Evolutionary conservation across 2,797 vertebrate genomes (phyloP).

Genomic region (Geotrypetes seraphini): DNA sequence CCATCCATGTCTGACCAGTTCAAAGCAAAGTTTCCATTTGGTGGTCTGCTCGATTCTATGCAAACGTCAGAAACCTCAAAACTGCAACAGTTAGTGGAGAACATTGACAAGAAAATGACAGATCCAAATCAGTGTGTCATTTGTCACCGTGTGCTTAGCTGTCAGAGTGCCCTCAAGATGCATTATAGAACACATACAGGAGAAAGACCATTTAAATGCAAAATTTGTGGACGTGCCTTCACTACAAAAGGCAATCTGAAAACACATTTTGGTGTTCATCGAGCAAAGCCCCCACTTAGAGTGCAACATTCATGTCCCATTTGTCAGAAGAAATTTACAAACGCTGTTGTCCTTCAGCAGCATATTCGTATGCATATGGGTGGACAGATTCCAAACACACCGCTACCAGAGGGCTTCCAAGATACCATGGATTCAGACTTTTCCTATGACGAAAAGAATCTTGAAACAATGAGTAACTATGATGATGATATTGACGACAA

Average conservation of each 20-base stretch:
- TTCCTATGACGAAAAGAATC: slow-evolving; percentile 80
- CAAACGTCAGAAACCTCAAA: slow-evolving; percentile 98
- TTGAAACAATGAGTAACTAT: slow-evolving; percentile 81
- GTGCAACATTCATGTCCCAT: slow-evolving; percentile 98
- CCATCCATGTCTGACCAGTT: slow-evolving; percentile 84
- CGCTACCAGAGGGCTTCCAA: slow-evolving; percentile 80
- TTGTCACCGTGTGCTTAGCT: slow-evolving; percentile 96
- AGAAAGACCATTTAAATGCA: slow-evolving; percentile 98
- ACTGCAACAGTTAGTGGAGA: slow-evolving; percentile 95
- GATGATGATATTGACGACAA: slow-evolving; percentile 90
- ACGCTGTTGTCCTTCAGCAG: slow-evolving; percentile 94
- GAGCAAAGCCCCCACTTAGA: slow-evolving; percentile 90
- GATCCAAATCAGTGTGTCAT: slow-evolving; percentile 98
- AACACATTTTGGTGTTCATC: slow-evolving; percentile 96
- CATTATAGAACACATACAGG: slow-evolving; percentile 97
- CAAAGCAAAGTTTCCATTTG: slow-evolving; percentile 95
- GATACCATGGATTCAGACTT: slow-evolving; percentile 84
- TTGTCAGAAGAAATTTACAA: slow-evolving; percentile 99
- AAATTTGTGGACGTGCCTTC: slow-evolving; percentile 96
- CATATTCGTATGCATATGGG: slow-evolving; percentile 99
- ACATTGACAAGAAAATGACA: slow-evolving; percentile 98
- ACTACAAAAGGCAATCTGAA: slow-evolving; percentile 98
- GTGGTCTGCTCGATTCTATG: slow-evolving; percentile 97
- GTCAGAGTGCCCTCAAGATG: slow-evolving; percentile 98
- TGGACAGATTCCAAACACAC: slow-evolving; percentile 94